Evolutionary conservation across 2,113 vertebrate species (phyloP).

Genomic region (Halichoeres trimaculatus): DNA sequence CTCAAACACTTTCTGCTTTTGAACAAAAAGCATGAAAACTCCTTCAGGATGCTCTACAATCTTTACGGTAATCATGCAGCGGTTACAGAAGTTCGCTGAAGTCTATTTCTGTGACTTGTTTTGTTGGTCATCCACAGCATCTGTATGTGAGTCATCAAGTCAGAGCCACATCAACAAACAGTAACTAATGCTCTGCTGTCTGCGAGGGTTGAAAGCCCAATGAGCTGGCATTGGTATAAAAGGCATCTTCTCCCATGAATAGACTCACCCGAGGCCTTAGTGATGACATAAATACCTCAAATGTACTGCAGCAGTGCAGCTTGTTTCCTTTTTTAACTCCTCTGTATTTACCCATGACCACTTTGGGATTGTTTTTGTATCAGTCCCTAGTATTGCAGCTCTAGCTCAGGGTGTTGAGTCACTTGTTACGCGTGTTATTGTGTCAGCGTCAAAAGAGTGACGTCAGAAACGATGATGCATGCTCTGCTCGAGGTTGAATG

Average conservation of each 20-base stretch:
- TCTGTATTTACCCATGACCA: slow-evolving; percentile 64
- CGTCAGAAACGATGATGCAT: not conserved
- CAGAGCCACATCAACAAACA: slow-evolving; percentile 51
- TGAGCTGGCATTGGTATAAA: slow-evolving; percentile 67
- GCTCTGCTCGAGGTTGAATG: not conserved
- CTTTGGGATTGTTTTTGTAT: slow-evolving; percentile 50
- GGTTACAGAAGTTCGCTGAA: not conserved
- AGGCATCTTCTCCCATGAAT: slow-evolving; percentile 72
- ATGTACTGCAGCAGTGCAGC: slow-evolving; percentile 41
- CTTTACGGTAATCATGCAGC: not conserved
- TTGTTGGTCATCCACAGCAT: slow-evolving; percentile 27
- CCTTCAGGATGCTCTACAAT: not conserved
- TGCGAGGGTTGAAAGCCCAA: slow-evolving; percentile 60
- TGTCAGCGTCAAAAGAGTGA: not conserved
- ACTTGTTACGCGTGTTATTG: not conserved
- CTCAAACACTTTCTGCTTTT: not conserved
- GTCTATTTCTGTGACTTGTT: slow-evolving; percentile 46
- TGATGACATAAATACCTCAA: slow-evolving; percentile 68
- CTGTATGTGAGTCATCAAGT: slow-evolving; percentile 56
- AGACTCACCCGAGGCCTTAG: slow-evolving; percentile 48
- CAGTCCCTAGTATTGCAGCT: slow-evolving; percentile 6
- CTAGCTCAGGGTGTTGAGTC: slow-evolving; percentile 13
- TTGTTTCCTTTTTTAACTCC: slow-evolving; percentile 71
- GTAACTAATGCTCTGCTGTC: slow-evolving; percentile 41
- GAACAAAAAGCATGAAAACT: not conserved